A percentile compares a stretch with the other conserved stretches of the same genome.
These are phyloP conservation scores for Rotaria macrura DNA, from an alignment of 2,888 invertebrate genomes.

Conservation along the genomic window DNA sequence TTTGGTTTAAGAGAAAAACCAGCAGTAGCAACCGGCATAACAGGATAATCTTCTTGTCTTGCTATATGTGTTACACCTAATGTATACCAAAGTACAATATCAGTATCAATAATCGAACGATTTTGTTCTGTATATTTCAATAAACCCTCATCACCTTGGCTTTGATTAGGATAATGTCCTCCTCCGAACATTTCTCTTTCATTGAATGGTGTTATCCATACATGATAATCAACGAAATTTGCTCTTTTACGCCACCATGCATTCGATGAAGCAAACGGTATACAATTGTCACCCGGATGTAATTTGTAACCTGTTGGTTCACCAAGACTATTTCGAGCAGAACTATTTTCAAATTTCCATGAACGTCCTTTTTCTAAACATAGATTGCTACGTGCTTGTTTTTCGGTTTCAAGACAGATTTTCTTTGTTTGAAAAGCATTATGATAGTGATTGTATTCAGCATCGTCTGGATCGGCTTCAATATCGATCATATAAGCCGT, in stretches of 20 bases:
- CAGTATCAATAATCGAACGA: constrained; percentile 18
- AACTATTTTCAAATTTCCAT: background rate
- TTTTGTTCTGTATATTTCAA: background rate
- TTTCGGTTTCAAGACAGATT: background rate
- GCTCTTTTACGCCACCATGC: constrained; percentile 29
- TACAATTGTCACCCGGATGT: background rate
- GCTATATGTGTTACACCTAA: constrained; percentile 29
- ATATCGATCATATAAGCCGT: constrained; percentile 27
- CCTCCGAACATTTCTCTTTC: background rate
- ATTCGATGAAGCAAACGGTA: constrained; percentile 16
- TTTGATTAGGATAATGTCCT: constrained; percentile 30
- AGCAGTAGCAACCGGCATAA: constrained; percentile 20
- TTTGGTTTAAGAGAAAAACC: constrained; percentile 28
- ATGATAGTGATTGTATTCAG: background rate
- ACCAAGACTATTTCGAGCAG: background rate
- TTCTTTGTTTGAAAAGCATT: background rate
- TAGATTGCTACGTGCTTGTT: background rate
- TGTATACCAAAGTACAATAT: constrained; percentile 34
- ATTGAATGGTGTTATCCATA: constrained; percentile 33
- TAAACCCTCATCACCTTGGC: constrained; percentile 3
- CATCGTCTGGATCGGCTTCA: background rate
- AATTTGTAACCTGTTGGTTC: background rate
- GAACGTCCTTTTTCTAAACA: background rate
- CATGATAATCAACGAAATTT: constrained; percentile 30
- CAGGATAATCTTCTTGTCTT: constrained; percentile 33